A percentile compares a stretch with the other conserved stretches of the same genome.
Conservation (phyloP, 2,113 vertebrate genomes). For the Propithecus coquereli region DNA sequence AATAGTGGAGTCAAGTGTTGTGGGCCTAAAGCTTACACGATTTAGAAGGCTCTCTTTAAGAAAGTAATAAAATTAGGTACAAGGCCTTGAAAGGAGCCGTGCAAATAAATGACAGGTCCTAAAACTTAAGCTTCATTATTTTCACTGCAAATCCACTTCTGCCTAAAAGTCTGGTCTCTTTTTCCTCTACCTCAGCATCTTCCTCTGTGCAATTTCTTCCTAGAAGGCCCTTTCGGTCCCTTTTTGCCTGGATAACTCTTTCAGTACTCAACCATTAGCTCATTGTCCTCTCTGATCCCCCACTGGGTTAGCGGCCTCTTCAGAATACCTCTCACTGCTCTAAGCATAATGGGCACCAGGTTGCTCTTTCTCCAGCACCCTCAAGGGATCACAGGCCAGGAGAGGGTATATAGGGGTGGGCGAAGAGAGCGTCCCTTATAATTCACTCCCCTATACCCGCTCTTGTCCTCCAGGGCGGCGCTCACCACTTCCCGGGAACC, state of each 20-base stretch:
- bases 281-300: neutral
- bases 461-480: accelerated
- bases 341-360: accelerated
- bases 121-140: neutral
- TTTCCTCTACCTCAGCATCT: neutral
- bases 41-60: neutral
- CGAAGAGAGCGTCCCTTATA: neutral
- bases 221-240: neutral
- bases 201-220: neutral
- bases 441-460: neutral
- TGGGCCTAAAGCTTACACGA: neutral
- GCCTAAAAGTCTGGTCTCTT: neutral
- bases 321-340: neutral
- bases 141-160: neutral
- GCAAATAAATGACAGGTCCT: slow-evolving; percentile 1
- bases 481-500: slow-evolving; percentile 34
- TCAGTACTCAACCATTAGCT: neutral
- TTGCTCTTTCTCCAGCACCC: neutral
- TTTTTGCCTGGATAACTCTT: neutral
- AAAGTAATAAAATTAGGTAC: slow-evolving; percentile 6
- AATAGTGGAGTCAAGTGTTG: neutral
- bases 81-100: neutral
- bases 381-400: neutral
- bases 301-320: neutral
- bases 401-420: accelerated